These are phyloP conservation scores for Dromiciops gliroides DNA, from an alignment of 2,113 vertebrate genomes.

Conservation along the genomic window DNA sequence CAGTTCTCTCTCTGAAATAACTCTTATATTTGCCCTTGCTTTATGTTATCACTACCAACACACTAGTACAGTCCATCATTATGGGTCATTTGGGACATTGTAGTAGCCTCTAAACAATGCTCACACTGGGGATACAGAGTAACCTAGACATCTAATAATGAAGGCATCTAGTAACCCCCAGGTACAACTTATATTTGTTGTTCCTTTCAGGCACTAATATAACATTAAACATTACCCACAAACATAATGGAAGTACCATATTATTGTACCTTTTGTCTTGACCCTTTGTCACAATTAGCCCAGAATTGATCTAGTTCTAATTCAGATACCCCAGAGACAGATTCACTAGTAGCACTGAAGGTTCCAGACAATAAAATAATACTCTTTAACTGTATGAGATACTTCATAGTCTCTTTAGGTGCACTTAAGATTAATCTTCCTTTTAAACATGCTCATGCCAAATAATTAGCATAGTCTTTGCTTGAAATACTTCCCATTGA, in stretches of 20 bases:
- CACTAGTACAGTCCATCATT: too few relatives aligned
- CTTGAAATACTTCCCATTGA: background rate
- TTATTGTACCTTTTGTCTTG: background rate
- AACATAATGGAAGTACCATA: background rate
- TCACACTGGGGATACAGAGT: too few relatives aligned
- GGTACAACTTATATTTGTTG: background rate
- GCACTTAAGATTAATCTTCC: background rate
- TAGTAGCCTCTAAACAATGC: too few relatives aligned
- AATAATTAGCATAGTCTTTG: background rate
- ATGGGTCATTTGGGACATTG: too few relatives aligned
- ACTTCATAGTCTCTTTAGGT: background rate
- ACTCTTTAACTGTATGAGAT: background rate
- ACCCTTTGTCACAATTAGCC: background rate
- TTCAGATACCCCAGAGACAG: background rate
- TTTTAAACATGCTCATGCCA: background rate
- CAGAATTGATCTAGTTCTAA: background rate
- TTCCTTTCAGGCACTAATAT: background rate
- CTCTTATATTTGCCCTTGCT: too few relatives aligned
- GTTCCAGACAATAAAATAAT: background rate
- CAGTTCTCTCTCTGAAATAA: too few relatives aligned
- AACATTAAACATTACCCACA: background rate
- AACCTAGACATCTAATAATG: too few relatives aligned
- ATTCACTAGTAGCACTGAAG: background rate
- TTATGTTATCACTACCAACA: too few relatives aligned
- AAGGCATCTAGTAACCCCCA: too few relatives aligned